A percentile compares a stretch with the other conserved stretches of the same genome.
Evolutionary conservation across 1,140 invertebrate genomes (phyloP).

Genomic region (Philotrypesis tridentata): DNA sequence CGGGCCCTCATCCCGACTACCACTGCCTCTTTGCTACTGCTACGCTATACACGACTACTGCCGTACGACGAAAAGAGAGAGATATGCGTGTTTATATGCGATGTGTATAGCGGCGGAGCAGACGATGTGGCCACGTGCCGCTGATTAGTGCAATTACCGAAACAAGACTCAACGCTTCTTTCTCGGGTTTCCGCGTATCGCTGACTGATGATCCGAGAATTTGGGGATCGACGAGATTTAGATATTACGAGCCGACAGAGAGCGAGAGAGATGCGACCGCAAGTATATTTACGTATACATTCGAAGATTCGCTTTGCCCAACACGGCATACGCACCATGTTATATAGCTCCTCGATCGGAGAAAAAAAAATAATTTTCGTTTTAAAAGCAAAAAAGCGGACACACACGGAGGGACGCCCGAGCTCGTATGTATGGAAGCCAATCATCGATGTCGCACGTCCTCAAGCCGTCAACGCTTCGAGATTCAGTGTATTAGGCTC

Average conservation of each 20-base stretch:
- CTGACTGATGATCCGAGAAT: background rate
- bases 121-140: conserved; percentile 67
- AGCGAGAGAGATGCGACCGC: no score
- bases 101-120: conserved; percentile 11
- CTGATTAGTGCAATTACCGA: conserved; percentile 71
- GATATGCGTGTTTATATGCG: background rate
- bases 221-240: background rate
- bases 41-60: conserved; percentile 23
- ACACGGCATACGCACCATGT: no score
- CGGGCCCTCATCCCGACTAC: conserved; percentile 33
- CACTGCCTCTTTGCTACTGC: no score
- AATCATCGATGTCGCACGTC: background rate
- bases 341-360: no score
- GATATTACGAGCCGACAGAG: background rate
- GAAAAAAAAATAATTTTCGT: no score
- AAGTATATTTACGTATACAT: no score
- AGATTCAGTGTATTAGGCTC: background rate
- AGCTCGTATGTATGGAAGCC: no score
- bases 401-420: no score
- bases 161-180: conserved; percentile 24
- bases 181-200: conserved; percentile 28
- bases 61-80: background rate
- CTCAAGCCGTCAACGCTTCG: background rate
- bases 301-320: no score
- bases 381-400: no score